Percentiles rank a stretch among this genome's conserved stretches.
Evolutionary conservation across 2,888 invertebrate species (phyloP).

Genomic region (Taenaris catops): DNA sequence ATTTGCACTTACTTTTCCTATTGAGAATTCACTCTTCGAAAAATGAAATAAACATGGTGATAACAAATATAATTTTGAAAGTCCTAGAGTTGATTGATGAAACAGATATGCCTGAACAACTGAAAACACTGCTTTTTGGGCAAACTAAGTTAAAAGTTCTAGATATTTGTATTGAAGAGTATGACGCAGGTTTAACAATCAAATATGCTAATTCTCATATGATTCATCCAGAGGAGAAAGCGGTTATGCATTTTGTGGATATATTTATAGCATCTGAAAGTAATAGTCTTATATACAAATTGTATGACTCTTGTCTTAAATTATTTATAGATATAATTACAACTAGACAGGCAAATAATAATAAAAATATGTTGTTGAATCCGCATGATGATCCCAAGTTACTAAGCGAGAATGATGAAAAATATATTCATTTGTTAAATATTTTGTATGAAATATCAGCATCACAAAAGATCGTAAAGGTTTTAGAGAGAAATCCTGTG

Average conservation of each 20-base stretch:
- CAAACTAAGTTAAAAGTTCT: constrained; percentile 19
- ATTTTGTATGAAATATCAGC: constrained; percentile 71
- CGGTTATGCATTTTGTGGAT: constrained; percentile 44
- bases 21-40: constrained; percentile 53
- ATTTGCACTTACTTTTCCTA: constrained; percentile 60
- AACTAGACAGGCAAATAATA: constrained; percentile 33
- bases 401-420: constrained; percentile 43
- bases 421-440: constrained; percentile 67
- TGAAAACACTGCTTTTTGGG: constrained; percentile 47
- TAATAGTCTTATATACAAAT: constrained; percentile 33
- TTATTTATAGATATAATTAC: constrained; percentile 43
- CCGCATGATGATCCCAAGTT: constrained; percentile 52
- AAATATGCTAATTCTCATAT: constrained; percentile 36
- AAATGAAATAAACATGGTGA: constrained; percentile 44
- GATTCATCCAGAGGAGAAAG: constrained; percentile 36
- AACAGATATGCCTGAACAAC: constrained; percentile 30
- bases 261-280: constrained; percentile 42
- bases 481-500: constrained; percentile 60
- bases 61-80: constrained; percentile 53
- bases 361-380: constrained; percentile 36
- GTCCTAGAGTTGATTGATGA: constrained; percentile 40
- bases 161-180: constrained; percentile 45
- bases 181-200: constrained; percentile 54
- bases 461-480: constrained; percentile 53
- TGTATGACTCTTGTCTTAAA: constrained; percentile 49